Evolutionary conservation across 2,888 invertebrate genomes (phyloP), one percentile per base, ranked within the genome.

Genomic region (Eumerus sabulonum): DNA sequence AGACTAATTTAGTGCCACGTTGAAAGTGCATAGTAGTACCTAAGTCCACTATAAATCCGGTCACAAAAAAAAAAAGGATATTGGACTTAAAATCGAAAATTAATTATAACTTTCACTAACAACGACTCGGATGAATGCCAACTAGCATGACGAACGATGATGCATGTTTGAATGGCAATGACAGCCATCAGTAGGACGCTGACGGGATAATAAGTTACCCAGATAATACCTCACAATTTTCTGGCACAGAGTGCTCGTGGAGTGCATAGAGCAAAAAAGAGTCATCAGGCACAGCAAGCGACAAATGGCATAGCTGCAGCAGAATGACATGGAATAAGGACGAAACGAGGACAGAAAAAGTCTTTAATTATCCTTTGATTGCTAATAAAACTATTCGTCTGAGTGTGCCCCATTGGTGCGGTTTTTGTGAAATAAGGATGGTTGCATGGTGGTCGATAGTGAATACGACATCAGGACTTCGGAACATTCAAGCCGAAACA

Each of bases 51-150:
- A 27, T 27, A 27, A 27, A 27, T 27, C 27, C 7, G 27, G 27
- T 27, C 27, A 7, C 3, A 27, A 2, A 27, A 27, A 27, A 1
- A 51, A 57, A 47, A 51, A 56, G 68, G 62, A 74, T 74, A 74
- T 62, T 67, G 36, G 60, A 56, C 54, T 42, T 44, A 71, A 71
- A 71, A 71, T 66, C 48, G 72, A 72, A 72, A 77, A 77, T 77
- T 77, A 77, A 77, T 77, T 72, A 77, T 56, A 72, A 57, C 72
- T 62, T 51, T 50, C 44, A 19, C 50, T 35, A 38, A 60, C 12
- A 13, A 40, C 27, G 68, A 40, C 45, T 40, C 4, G 4, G 19
- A 19, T 11, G 27, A 14, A 19, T 14, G 27, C 7, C 27, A 27
- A 7, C 27, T 2, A 27, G 7, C 27, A 27, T 27, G 7, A 7